These are phyloP conservation scores for Xiphorhynchus erythropygius DNA, from an alignment of 2,797 vertebrate genomes.

Conservation along the genomic window DNA sequence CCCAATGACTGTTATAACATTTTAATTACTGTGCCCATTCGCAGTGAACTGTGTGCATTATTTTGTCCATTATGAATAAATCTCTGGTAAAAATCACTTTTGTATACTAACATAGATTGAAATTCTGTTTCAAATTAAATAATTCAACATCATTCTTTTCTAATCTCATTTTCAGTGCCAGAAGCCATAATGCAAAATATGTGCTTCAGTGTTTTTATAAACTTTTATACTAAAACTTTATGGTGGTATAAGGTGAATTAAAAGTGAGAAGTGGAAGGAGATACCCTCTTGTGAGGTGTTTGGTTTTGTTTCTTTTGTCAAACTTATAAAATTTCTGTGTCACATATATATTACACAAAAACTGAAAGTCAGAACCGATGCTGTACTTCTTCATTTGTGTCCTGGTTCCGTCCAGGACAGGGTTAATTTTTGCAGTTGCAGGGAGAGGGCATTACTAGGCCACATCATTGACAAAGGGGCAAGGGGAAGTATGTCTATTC, in stretches of 20 bases:
- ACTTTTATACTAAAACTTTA: neutral
- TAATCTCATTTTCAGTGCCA: neutral
- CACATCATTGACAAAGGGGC: too few relatives aligned
- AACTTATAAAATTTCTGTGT: neutral
- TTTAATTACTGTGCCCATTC: neutral
- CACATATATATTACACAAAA: neutral
- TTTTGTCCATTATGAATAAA: neutral
- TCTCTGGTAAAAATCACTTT: neutral
- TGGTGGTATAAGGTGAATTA: neutral
- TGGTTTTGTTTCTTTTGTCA: neutral
- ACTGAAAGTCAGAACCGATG: neutral
- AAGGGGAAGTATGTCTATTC: neutral
- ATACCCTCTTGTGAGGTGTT: neutral
- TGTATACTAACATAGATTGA: neutral
- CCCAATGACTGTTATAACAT: neutral
- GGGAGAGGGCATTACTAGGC: rapidly evolving
- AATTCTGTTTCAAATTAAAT: neutral
- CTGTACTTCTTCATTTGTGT: neutral
- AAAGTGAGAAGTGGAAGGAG: neutral
- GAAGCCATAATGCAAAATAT: neutral
- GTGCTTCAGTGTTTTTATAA: neutral
- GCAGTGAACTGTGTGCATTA: neutral
- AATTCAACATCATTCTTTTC: neutral
- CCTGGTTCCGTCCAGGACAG: neutral
- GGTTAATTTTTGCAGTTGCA: neutral